Evolutionary conservation across 1,140 invertebrate species (phyloP).

Genomic region (Marisa cornuarietis): DNA sequence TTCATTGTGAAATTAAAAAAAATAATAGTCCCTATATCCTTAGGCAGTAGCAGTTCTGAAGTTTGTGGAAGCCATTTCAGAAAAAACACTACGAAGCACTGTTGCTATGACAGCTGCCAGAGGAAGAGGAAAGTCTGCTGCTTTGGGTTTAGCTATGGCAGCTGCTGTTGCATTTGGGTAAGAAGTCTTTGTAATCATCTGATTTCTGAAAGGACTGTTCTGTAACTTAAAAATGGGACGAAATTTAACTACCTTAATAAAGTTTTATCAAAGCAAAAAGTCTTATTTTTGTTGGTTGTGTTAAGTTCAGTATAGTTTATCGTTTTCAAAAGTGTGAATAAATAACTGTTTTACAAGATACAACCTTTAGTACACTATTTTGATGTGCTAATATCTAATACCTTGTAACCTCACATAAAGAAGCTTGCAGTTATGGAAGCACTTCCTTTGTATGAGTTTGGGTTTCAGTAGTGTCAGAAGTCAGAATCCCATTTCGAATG

Average conservation of each 20-base stretch:
- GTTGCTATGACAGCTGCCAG: conserved; percentile 95
- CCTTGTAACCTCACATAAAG: not conserved
- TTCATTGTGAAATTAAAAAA: too few species aligned
- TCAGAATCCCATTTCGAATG: too few species aligned
- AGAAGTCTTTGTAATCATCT: not conserved
- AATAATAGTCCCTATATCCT: not conserved
- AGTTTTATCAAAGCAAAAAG: not conserved
- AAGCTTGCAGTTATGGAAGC: not conserved
- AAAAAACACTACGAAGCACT: conserved; percentile 89
- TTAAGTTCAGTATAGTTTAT: not conserved
- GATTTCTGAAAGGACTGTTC: not conserved
- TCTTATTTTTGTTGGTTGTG: not conserved
- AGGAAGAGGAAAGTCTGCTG: conserved; percentile 98
- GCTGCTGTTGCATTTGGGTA: conserved; percentile 69
- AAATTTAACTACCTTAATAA: not conserved
- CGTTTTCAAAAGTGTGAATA: not conserved
- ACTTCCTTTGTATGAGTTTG: not conserved
- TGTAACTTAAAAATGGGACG: not conserved
- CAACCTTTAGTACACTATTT: too few species aligned
- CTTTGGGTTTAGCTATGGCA: conserved; percentile 91
- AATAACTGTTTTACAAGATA: too few species aligned
- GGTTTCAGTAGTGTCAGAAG: not conserved
- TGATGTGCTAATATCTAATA: too few species aligned
- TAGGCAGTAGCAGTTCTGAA: conserved; percentile 74
- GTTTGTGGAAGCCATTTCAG: conserved; percentile 94